phyloP scores from a whole-genome alignment of 2,888 invertebrate genomes.

The Allolobophora icterica region DNA sequence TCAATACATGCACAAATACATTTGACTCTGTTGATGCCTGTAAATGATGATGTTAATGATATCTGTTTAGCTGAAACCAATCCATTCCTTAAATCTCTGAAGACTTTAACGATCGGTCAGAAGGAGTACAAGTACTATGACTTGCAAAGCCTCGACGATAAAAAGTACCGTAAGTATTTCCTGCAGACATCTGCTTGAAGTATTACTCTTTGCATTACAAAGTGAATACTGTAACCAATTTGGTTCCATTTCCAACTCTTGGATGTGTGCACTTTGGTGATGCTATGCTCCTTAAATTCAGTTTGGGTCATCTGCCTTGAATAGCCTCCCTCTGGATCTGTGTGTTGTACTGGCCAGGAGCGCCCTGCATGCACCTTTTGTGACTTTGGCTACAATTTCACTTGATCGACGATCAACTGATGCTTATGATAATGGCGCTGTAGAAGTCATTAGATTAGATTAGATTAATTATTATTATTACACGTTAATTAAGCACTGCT shows the following conservation, averaged over 20 bases:
- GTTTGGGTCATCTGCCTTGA: no score
- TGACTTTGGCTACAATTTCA: no score
- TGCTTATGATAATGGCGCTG: no score
- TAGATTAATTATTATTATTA: no score
- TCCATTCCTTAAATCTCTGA: conserved; percentile 21
- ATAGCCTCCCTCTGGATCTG: no score
- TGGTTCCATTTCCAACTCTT: neutral
- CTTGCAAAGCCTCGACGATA: conserved; percentile 74
- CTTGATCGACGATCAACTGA: no score
- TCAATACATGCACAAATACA: no score
- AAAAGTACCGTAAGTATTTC: conserved; percentile 78
- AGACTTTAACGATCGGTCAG: neutral
- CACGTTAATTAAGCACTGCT: no score
- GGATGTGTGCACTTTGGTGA: neutral
- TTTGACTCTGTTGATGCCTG: neutral
- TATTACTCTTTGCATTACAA: neutral
- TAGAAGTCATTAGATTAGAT: no score
- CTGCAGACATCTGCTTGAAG: neutral
- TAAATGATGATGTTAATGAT: neutral
- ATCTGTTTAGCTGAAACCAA: neutral
- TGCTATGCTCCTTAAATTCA: neutral
- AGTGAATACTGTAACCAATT: neutral
- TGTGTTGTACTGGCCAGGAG: no score
- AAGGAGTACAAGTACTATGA: conserved; percentile 78
- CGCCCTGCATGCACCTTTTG: no score